A percentile compares a stretch with the other conserved stretches of the same genome.
These are phyloP conservation scores for Psylliodes chrysocephalus DNA, from an alignment of 2,888 invertebrate species.

Conservation along the genomic window DNA sequence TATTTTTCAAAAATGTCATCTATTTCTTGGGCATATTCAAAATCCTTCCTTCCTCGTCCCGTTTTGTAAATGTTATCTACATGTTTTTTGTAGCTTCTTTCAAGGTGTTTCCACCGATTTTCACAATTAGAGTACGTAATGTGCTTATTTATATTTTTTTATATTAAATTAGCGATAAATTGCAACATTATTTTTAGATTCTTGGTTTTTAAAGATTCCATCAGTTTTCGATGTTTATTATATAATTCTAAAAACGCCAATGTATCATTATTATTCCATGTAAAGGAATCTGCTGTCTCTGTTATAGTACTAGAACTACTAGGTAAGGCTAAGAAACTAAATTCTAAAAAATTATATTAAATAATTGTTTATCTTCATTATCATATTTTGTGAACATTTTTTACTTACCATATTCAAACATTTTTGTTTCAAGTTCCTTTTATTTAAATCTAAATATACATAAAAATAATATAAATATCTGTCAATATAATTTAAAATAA, in stretches of 20 bases:
- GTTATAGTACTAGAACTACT: too few species aligned
- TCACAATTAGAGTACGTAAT: background rate
- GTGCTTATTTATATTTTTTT: background rate
- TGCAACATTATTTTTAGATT: constrained; percentile 2
- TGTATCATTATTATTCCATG: background rate
- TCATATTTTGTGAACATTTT: too few species aligned
- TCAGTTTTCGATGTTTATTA: background rate
- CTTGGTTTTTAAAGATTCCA: constrained; percentile 1
- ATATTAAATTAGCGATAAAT: background rate
- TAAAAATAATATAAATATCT: too few species aligned
- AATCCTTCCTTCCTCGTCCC: constrained; percentile 9
- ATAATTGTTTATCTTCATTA: too few species aligned
- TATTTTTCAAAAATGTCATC: background rate
- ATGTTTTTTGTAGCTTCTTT: background rate
- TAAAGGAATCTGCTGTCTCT: background rate
- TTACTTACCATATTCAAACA: too few species aligned
- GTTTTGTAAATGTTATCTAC: background rate
- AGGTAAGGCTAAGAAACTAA: too few species aligned
- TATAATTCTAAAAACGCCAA: background rate
- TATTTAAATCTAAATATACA: too few species aligned
- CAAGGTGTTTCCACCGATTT: background rate
- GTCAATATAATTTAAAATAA: too few species aligned
- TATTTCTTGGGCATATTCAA: background rate
- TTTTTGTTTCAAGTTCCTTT: too few species aligned
- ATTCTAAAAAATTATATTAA: too few species aligned